Conservation (phyloP, 1,140 invertebrate species). For the Neuroterus valhalla region DNA sequence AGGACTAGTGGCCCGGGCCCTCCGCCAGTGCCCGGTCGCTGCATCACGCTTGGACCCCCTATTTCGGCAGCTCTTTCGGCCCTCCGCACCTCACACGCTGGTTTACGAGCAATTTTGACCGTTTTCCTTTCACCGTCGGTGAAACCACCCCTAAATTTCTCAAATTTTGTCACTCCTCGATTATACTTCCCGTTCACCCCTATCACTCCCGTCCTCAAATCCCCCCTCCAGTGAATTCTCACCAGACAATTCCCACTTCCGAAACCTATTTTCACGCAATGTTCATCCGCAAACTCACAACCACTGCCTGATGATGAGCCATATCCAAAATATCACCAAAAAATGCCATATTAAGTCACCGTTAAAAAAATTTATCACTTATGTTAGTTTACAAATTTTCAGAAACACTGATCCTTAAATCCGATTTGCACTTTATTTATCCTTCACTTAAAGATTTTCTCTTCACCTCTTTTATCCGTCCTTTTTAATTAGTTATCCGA, state of each 20-base stretch:
- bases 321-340: constrained; percentile 19
- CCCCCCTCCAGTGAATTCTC: not conserved
- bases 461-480: not conserved
- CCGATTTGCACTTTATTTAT: not conserved
- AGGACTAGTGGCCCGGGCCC: constrained; percentile 70
- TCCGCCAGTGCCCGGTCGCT: constrained; percentile 64
- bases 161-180: constrained; percentile 7
- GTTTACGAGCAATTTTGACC: constrained; percentile 64
- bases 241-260: not conserved
- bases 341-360: constrained; percentile 5
- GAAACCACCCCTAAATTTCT: constrained; percentile 14
- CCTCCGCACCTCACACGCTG: constrained; percentile 57
- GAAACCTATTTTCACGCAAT: not conserved
- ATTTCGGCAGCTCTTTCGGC: constrained; percentile 36
- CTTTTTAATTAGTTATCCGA: not conserved
- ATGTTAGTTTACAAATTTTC: too few relatives aligned
- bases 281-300: constrained; percentile 13
- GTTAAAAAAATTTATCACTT: not conserved
- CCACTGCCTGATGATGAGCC: not conserved
- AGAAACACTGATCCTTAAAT: not conserved
- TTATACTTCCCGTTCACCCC: not conserved
- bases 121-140: constrained; percentile 51
- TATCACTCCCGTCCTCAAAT: not conserved
- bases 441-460: too few relatives aligned
- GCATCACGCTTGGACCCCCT: constrained; percentile 67